phyloP scores from a whole-genome alignment of 2,888 invertebrate species.

The Heteropelma amictum region DNA sequence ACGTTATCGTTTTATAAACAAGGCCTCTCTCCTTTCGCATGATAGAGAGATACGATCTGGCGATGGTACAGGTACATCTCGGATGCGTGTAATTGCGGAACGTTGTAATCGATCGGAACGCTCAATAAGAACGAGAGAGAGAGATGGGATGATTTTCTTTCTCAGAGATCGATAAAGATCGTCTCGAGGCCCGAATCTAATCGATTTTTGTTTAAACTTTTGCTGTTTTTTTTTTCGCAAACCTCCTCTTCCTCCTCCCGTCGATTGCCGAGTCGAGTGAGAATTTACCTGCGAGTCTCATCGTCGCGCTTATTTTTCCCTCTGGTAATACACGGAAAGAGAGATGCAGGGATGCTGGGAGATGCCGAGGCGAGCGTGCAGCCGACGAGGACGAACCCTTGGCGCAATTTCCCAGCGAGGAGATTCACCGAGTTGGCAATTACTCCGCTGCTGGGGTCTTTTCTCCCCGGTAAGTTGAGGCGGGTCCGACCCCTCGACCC shows the following conservation, averaged over 20 bases:
- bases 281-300: slow-evolving; percentile 24
- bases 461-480: slow-evolving; percentile 73
- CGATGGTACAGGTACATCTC: neutral
- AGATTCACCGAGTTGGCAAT: slow-evolving; percentile 71
- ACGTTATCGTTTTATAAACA: slow-evolving; percentile 55
- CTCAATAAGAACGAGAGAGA: neutral
- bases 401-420: slow-evolving; percentile 64
- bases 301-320: slow-evolving; percentile 6
- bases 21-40: slow-evolving; percentile 36
- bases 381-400: slow-evolving; percentile 32
- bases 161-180: slow-evolving; percentile 46
- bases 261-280: slow-evolving; percentile 35
- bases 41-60: slow-evolving; percentile 38
- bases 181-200: slow-evolving; percentile 48
- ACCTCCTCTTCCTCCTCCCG: neutral
- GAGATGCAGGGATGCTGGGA: neutral
- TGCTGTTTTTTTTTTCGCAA: neutral
- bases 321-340: too few species aligned
- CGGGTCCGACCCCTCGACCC: slow-evolving; percentile 75
- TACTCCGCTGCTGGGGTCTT: slow-evolving; percentile 68
- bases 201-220: slow-evolving; percentile 37
- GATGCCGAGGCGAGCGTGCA: slow-evolving; percentile 10
- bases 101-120: slow-evolving; percentile 51
- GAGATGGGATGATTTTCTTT: neutral
- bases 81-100: slow-evolving; percentile 50